Evolutionary conservation across 2,797 vertebrate species (phyloP), one percentile per base, ranked within the genome.

Genomic region (Neostethus bicornis): DNA sequence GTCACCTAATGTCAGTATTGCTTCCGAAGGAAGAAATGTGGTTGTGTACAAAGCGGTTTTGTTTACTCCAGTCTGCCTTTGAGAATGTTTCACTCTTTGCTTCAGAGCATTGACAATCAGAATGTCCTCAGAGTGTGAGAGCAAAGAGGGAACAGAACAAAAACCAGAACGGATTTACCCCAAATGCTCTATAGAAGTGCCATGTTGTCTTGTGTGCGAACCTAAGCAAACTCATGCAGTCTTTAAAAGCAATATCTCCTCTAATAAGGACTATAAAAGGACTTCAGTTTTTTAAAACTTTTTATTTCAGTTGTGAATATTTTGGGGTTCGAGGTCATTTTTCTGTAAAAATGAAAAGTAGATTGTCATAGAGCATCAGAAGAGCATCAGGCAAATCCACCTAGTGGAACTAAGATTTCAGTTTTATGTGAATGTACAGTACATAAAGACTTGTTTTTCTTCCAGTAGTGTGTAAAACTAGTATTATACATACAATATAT

Each of bases 221-320:
- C 76, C 83, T 82, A 87, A 87, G 83, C 66, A 51, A 89, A 82
- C 81, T 86, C 80, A 85, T 87, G 83, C 85, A 86, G 85, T 89
- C 86, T 90, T 85, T 84, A 83, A 86, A 91, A 91, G 89, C 89
- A 91, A 91, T 91, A 91, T 88, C 71, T 88, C 85, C 75, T 75
- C 69, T 72, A 68, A 81, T 79, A 85, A 87, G 85, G 84, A 85
- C 83, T 85, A 81, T 80, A 75, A 79, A 80, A 71, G 66, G 72
- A 86, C 77, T 87, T 85, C 63, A 38, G 77, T 56, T 63, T 63
- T 53, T 73, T 60, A 48, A 74, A 39, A 61, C 51, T 52, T 73
- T 67, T 54, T 37, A 35, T 79, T 68, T 80, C 60, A 68, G 66
- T 85, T 81, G 82, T 86, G 73, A 85, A 84, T 81, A 90, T 81